Evolutionary conservation across 2,113 vertebrate genomes (phyloP), one percentile per base, ranked within the genome.

Genomic region (Ondatra zibethicus): DNA sequence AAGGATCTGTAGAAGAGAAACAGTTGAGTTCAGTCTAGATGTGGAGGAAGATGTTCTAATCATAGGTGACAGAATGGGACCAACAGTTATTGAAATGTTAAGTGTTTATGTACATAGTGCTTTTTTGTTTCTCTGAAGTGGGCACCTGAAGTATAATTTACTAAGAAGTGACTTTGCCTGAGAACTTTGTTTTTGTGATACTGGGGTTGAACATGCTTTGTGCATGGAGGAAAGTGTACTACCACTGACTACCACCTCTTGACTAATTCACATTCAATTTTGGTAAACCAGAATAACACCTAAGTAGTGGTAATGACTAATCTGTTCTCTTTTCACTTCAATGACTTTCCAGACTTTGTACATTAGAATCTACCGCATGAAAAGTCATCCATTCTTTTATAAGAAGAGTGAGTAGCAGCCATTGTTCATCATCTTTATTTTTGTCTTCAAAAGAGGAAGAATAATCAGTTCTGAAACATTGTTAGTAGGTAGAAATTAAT

Each of bases 261-360:
- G 42, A 47, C 65, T 81, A 90, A 68, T 88, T 89, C 42, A 65
- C 68, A 72, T 89, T 92, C 52, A 73, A 75, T 94, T 94, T 94
- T 1, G 0, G 65, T 80, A 88, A 94, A 11, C 23, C 33, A 70
- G 65, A 61, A 68, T 90, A 90, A 95, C 50, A 42, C 55, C 52
- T 45, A 81, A 76, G 63, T 65, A 81, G 39, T 85, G 39, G 65
- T 94, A 96, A 97, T 98, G 94, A 96, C 94, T 93, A 96, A 97
- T 92, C 92, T 80, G 65, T 76, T 94, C 70, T 96, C 45, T 93
- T 75, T 94, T 92, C 73, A 88, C 93, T 19, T 39, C 61, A 75
- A 6, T 92, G 88, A 97, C 81, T 95, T 92, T 97, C 36, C 91
- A 96, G 88, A 96, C 91, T 97, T 96, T 91, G 92, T 86, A 94